Evolutionary conservation across 2,888 invertebrate genomes (phyloP), one percentile per base, ranked within the genome.

Genomic region (Polymixis lichenea): DNA sequence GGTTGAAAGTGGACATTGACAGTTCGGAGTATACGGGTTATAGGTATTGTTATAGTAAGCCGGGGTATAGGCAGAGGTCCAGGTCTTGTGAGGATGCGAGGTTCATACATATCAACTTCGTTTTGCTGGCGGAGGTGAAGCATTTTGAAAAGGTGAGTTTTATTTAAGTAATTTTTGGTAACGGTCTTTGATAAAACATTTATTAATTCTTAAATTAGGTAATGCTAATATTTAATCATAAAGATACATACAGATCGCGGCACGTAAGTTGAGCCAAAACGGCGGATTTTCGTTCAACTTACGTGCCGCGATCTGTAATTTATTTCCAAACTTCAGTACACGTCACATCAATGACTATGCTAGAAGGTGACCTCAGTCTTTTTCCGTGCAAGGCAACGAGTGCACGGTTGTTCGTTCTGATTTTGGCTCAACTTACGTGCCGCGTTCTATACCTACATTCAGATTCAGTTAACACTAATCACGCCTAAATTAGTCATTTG

Each of bases 91-190:
- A 97, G 86, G 97, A 97, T 89, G 97, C 97, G 17, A 95, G 97
- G 84, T 98, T 97, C 92, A 96, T 98, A 88, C 97, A 97, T 90
- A 96, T 98, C 89, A 97, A 97, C 92, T 97, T 96, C 91, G 94
- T 97, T 80, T 95, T 98, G 84, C 94, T 97, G 89, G 97, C 97
- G 17, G 97, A 97, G 89, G 96, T 98, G 83, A 95, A 93, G 78
- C 95, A 96, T 90, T 98, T 98, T 91, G 98, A 98, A 93, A 96
- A 97, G 97, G 98, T 98, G 93, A 96, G 95, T 92, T 56, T n/a
- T 69, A 43, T 43, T 60, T 15, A 5, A 5, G 6, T 53, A 46
- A 51, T 51, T n/a, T 56, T 49, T 49, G 38, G n/a, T 60, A 62
- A 11, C 22, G 38, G 72, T n/a, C n/a, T 17, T 38, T 43, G 0